A percentile compares a stretch with the other conserved stretches of the same genome.
These are phyloP conservation scores for Pipa parva DNA, from an alignment of 2,113 vertebrate genomes.

Conservation along the genomic window DNA sequence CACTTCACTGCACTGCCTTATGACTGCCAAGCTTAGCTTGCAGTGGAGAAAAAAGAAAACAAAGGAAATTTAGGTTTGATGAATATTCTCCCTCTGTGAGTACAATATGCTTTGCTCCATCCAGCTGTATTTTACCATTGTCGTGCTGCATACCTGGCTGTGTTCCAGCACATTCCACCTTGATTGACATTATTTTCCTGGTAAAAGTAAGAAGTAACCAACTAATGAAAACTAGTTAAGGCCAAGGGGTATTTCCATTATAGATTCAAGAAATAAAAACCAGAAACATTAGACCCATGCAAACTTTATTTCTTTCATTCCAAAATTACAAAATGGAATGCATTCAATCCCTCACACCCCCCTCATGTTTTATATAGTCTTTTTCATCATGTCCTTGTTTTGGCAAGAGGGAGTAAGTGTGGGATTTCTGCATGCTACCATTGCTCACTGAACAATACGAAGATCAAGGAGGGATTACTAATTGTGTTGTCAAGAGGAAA, in stretches of 20 bases:
- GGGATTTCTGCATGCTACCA: conserved; percentile 35
- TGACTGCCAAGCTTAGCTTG: conserved; percentile 1
- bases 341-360: conserved; percentile 37
- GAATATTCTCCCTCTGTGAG: conserved; percentile 1
- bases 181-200: conserved; percentile 6
- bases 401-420: conserved; percentile 35
- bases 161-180: conserved; percentile 7
- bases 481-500: conserved; percentile 3
- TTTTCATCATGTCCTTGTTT: conserved; percentile 30
- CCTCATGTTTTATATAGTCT: conserved; percentile 5
- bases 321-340: conserved; percentile 68
- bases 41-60: conserved; percentile 7
- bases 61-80: conserved; percentile 2
- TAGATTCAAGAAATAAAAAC: conserved; percentile 7
- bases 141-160: neutral
- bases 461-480: conserved; percentile 3
- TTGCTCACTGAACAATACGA: conserved; percentile 22
- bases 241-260: neutral
- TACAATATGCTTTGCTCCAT: conserved; percentile 6
- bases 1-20: neutral
- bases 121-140: neutral
- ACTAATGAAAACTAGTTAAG: neutral
- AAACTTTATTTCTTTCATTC: conserved; percentile 94
- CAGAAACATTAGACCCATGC: conserved; percentile 52
- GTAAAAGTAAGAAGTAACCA: neutral